Evolutionary conservation across 2,113 vertebrate genomes (phyloP), one percentile per base, ranked within the genome.

Genomic region (Promerops cafer): DNA sequence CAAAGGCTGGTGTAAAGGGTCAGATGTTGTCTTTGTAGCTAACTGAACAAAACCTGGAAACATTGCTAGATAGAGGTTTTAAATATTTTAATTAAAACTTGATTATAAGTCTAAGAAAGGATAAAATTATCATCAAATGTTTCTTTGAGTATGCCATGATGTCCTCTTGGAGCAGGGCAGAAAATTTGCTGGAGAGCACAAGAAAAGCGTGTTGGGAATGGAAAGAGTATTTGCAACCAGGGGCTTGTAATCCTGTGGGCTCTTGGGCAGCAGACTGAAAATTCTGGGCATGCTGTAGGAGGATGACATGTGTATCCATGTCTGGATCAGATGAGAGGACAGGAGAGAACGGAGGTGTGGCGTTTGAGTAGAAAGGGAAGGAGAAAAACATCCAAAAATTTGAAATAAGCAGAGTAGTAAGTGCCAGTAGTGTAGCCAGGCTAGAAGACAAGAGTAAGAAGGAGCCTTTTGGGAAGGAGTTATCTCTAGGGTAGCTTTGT

Each of bases 231-330:
- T 8, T 52, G 16, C 23, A 63, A 59, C 16, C 4, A 13, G 53
- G 27, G 27, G 6, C 56, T 68, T 82, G 33, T 79, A 79, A 42
- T 40, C 19, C 26, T 30, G 7, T 5, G 15, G 68, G 20, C 52
- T 86, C 33, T 59, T 6, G 10, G 30, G n/a, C 60, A 66, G 54
- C 72, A 84, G 45, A 7, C 15, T 56, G 37, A 47, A 61, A 70
- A 49, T n/a, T 40, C 27, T 69, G 64, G 28, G 49, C 0, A 1
- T 74, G 35, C 17, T 45, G 24, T 35, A 31, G 44, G 42, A 71
- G 31, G 44, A 19, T 66, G 56, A 9, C 6, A 1, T 4, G 5
- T 16, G 8, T 57, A 50, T 22, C 45, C 1, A 1, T 53, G 35
- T 75, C 31, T 81, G 47, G n/a, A 74, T 81, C n/a, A 57, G 23